Percentiles rank a stretch among this genome's conserved stretches.
Evolutionary conservation across 2,113 vertebrate species (phyloP).

Genomic region (Electrona antarctica): DNA sequence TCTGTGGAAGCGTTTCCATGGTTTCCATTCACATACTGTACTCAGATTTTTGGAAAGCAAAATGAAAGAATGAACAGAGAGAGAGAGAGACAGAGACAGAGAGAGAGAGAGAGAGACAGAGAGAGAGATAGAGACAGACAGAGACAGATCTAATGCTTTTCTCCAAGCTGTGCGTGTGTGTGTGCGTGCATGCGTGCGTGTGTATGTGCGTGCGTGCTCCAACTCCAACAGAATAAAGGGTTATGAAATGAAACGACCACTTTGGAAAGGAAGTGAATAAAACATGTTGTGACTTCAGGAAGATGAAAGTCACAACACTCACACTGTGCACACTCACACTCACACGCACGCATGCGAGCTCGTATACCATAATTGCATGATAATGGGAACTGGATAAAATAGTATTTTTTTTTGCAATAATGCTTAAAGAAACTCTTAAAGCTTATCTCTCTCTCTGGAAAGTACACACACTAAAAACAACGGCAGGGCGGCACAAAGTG

Average conservation of each 20-base stretch:
- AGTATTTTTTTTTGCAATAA: too few relatives aligned
- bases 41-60: slow-evolving; percentile 27
- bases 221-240: slow-evolving; percentile 8
- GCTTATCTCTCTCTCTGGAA: too few relatives aligned
- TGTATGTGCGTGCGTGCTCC: neutral
- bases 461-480: too few relatives aligned
- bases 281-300: slow-evolving; percentile 13
- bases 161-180: neutral
- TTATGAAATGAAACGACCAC: slow-evolving; percentile 24
- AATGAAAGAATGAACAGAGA: neutral
- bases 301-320: slow-evolving; percentile 1
- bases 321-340: slow-evolving; percentile 1
- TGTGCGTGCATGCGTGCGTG: neutral
- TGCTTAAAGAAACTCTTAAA: too few relatives aligned
- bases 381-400: too few relatives aligned
- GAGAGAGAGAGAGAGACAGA: neutral
- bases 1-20: slow-evolving; percentile 53
- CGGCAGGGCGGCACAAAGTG: too few relatives aligned
- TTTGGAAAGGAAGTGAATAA: slow-evolving; percentile 32
- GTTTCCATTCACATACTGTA: slow-evolving; percentile 47
- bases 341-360: too few relatives aligned
- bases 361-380: too few relatives aligned
- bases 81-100: neutral
- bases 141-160: slow-evolving; percentile 13
- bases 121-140: slow-evolving; percentile 10